Conservation (phyloP, 2,888 invertebrate species). For the Epicampocera succincta region DNA sequence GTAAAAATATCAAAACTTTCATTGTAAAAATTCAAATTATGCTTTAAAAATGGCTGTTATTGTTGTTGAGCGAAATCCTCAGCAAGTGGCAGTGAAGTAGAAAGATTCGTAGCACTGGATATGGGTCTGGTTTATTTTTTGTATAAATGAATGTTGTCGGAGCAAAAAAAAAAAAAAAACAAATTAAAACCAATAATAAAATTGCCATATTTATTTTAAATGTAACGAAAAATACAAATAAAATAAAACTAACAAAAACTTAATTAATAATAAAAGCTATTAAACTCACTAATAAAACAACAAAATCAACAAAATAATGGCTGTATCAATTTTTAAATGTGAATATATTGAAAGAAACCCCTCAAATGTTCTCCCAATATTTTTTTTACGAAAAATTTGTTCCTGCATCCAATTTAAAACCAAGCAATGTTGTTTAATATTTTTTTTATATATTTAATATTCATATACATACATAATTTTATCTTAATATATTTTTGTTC, state of each 20-base stretch:
- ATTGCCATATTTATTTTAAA: conserved; percentile 49
- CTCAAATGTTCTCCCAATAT: conserved; percentile 21
- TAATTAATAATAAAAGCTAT: conserved; percentile 11
- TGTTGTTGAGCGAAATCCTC: too few relatives aligned
- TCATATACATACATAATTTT: too few relatives aligned
- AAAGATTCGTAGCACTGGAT: too few relatives aligned
- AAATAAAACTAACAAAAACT: conserved; percentile 9
- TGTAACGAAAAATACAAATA: conserved; percentile 4
- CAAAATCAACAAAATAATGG: conserved; percentile 45
- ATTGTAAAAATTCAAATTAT: too few relatives aligned
- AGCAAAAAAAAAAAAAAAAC: too few relatives aligned
- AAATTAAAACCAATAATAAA: conserved; percentile 11
- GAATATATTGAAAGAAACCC: background rate
- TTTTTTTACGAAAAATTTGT: conserved; percentile 39
- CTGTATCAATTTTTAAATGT: conserved; percentile 49
- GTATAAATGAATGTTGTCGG: too few relatives aligned
- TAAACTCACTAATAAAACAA: conserved; percentile 5
- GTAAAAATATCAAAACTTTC: too few relatives aligned
- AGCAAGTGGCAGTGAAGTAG: too few relatives aligned
- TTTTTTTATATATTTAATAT: conserved; percentile 24
- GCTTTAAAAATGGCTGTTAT: too few relatives aligned
- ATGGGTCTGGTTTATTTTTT: too few relatives aligned
- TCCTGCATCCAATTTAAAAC: conserved; percentile 23
- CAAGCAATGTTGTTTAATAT: conserved; percentile 29
- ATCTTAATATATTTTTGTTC: too few relatives aligned